Evolutionary conservation across 2,113 vertebrate genomes (phyloP).

Genomic region (Petaurus breviceps): DNA sequence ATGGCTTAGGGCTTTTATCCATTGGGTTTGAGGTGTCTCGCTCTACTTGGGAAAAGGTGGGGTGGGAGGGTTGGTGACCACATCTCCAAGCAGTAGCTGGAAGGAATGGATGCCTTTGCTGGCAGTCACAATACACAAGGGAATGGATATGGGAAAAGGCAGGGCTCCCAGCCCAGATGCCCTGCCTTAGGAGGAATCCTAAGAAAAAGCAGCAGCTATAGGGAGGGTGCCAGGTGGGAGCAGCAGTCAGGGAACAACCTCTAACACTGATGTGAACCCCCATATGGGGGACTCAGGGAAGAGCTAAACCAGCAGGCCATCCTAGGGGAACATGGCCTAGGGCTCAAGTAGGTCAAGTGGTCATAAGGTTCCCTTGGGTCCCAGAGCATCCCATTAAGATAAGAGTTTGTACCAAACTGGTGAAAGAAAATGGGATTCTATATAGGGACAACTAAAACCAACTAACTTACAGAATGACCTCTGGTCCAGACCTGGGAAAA

Average conservation of each 20-base stretch:
- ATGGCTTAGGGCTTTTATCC: conserved; percentile 74
- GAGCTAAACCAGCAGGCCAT: conserved; percentile 53
- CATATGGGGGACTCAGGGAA: conserved; percentile 31
- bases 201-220: conserved; percentile 40
- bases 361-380: conserved; percentile 61
- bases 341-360: conserved; percentile 41
- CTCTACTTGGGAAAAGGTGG: conserved; percentile 39
- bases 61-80: background rate
- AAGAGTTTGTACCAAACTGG: conserved; percentile 54
- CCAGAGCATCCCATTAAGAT: conserved; percentile 56
- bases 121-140: conserved; percentile 31
- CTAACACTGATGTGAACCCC: conserved; percentile 72
- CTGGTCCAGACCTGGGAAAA: conserved; percentile 66
- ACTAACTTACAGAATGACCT: conserved; percentile 69
- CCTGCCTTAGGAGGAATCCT: conserved; percentile 62
- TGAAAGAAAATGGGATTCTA: conserved; percentile 53
- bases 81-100: conserved; percentile 48
- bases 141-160: conserved; percentile 61
- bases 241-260: conserved; percentile 56
- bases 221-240: conserved; percentile 43
- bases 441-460: conserved; percentile 49
- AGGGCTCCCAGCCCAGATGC: conserved; percentile 66
- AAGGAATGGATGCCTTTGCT: conserved; percentile 51
- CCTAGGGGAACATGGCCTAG: conserved; percentile 48
- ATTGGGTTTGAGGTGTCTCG: conserved; percentile 73